These are phyloP conservation scores for Tetramorium alpestre DNA, from an alignment of 1,140 invertebrate species.

Conservation along the genomic window DNA sequence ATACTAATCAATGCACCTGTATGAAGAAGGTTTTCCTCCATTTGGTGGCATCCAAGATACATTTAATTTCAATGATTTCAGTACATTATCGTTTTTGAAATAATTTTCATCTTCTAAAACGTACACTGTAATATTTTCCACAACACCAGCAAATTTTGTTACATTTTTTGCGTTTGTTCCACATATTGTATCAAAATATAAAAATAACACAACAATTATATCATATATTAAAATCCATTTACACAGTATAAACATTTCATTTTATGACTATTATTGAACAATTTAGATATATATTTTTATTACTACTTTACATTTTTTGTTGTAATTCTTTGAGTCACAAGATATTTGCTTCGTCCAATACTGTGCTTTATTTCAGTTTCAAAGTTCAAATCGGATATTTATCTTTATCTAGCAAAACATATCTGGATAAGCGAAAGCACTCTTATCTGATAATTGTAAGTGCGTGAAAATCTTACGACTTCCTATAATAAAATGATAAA, in stretches of 20 bases:
- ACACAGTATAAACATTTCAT: conserved; percentile 61
- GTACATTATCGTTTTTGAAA: background rate
- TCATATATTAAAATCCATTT: background rate
- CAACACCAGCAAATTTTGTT: conserved; percentile 27
- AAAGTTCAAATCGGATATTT: background rate
- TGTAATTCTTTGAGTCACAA: background rate
- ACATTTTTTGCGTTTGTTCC: background rate
- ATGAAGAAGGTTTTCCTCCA: conserved; percentile 61
- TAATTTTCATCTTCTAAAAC: conserved; percentile 35
- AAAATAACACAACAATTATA: conserved; percentile 2
- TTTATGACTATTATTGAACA: background rate
- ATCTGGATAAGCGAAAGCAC: background rate
- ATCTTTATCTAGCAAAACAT: background rate
- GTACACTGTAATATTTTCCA: conserved; percentile 59
- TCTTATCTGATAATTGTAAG: conserved; percentile 68
- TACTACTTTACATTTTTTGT: conserved; percentile 3
- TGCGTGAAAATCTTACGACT: background rate
- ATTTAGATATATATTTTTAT: background rate
- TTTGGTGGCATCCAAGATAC: conserved; percentile 73
- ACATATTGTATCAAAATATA: background rate
- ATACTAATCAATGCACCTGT: conserved; percentile 66
- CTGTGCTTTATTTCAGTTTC: background rate
- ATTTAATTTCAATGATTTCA: conserved; percentile 69
- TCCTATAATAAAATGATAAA: conserved; percentile 56
- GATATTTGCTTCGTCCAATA: background rate